These are phyloP conservation scores for Diprion similis DNA, from an alignment of 1,140 invertebrate genomes.

Conservation along the genomic window DNA sequence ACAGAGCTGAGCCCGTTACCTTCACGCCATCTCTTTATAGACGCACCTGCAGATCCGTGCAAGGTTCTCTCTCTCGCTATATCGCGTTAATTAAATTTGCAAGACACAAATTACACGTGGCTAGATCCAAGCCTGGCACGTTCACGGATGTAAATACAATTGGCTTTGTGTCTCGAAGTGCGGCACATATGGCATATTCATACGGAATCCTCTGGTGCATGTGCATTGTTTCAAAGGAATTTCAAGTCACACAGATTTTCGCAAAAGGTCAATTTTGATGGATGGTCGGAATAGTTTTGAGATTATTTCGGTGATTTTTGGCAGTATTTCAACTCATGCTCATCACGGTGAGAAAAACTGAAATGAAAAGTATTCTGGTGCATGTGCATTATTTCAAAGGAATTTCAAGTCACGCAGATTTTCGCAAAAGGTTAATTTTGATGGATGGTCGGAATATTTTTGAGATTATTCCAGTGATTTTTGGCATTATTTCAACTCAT, in stretches of 20 bases:
- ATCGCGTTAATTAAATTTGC: neutral
- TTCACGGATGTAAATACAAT: slow-evolving; percentile 1
- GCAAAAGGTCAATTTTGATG: no score
- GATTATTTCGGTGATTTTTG: no score
- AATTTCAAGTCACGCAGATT: neutral
- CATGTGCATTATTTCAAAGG: neutral
- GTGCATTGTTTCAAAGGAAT: neutral
- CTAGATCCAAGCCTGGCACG: neutral
- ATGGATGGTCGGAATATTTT: no score
- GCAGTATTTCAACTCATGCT: no score
- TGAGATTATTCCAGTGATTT: no score
- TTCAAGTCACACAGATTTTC: neutral
- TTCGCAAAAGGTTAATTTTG: no score
- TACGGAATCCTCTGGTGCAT: neutral
- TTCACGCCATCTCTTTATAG: neutral
- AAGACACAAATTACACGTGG: neutral
- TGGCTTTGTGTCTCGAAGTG: neutral
- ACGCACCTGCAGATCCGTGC: no score
- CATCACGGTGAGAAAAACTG: no score
- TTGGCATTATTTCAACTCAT: no score
- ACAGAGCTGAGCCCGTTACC: neutral
- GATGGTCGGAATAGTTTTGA: no score
- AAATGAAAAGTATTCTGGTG: no score
- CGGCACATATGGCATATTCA: neutral
- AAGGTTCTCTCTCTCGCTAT: neutral